Percentiles rank a stretch among this genome's conserved stretches.
Conservation (phyloP, 2,113 vertebrate genomes). For the Thermophis baileyi region DNA sequence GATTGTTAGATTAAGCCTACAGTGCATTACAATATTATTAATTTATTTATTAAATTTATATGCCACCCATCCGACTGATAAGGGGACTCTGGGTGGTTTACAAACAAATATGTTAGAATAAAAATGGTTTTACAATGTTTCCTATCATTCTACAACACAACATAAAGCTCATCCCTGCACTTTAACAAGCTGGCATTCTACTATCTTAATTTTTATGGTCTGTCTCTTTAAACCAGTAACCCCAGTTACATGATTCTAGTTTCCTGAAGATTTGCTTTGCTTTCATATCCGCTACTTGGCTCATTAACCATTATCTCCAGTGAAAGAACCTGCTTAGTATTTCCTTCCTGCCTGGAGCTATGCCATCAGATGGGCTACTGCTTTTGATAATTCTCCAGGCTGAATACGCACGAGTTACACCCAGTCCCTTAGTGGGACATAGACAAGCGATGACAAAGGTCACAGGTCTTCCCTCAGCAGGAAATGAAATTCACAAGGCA, state of each 20-base stretch:
- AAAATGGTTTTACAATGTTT: background rate
- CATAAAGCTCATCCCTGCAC: background rate
- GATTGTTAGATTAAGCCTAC: background rate
- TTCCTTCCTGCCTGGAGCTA: constrained; percentile 12
- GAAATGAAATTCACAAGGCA: background rate
- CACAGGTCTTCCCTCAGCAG: constrained; percentile 26
- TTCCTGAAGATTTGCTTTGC: constrained; percentile 9
- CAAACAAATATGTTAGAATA: background rate
- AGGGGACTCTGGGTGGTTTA: background rate
- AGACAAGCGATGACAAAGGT: constrained; percentile 28
- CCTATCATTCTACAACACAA: background rate
- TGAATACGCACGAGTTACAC: background rate
- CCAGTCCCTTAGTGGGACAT: background rate
- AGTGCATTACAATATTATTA: background rate
- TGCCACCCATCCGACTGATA: background rate
- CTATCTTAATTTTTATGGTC: background rate
- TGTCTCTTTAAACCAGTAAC: background rate
- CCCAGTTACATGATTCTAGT: background rate
- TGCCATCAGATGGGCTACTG: background rate
- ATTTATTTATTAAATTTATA: background rate
- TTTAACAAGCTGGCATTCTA: background rate
- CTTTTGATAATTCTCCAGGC: background rate
- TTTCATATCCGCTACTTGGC: constrained; percentile 5
- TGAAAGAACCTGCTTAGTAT: constrained; percentile 13
- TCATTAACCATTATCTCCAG: constrained; percentile 42